phyloP scores from a whole-genome alignment of 2,113 vertebrate genomes.

The Oreochromis niloticus region DNA sequence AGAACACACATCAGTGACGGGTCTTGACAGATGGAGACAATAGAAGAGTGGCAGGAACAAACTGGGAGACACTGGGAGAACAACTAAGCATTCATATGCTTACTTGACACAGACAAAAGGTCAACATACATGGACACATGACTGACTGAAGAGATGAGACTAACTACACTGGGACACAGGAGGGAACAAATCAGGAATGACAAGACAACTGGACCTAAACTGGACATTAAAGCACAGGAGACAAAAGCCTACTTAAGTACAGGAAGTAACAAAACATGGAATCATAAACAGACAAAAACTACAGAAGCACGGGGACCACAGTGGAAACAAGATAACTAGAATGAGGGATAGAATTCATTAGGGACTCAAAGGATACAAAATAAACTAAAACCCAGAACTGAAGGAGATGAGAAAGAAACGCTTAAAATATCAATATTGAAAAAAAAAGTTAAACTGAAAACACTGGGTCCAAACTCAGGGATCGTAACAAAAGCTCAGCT shows the following conservation, averaged over 20 bases:
- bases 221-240: neutral
- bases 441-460: neutral
- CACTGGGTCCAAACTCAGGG: neutral
- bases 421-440: neutral
- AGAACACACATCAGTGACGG: neutral
- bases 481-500: conserved; percentile 40
- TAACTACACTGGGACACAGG: neutral
- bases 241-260: neutral
- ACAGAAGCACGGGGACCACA: neutral
- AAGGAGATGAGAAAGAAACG: fast-evolving
- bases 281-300: neutral
- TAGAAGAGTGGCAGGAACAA: neutral
- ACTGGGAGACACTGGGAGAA: neutral
- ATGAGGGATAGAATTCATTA: neutral
- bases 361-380: neutral
- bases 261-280: fast-evolving
- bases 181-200: neutral
- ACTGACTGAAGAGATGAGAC: neutral
- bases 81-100: neutral
- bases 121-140: neutral
- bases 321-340: neutral
- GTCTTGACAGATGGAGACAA: neutral
- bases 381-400: neutral
- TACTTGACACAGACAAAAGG: neutral
- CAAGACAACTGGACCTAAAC: neutral